These are phyloP conservation scores for Amblyteles armatorius DNA, from an alignment of 2,888 invertebrate genomes.

Conservation along the genomic window DNA sequence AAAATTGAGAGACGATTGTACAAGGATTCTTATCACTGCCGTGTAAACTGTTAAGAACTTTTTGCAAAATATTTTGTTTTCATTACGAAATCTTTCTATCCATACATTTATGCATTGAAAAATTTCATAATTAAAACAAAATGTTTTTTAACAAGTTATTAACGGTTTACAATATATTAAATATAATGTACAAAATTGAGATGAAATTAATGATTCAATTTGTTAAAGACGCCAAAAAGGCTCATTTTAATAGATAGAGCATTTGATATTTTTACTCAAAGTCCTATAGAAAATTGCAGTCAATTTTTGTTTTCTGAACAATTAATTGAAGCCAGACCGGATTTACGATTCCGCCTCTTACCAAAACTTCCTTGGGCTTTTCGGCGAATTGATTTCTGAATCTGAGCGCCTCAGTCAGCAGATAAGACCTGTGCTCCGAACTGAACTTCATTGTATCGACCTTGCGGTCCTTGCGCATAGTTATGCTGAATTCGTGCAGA, in stretches of 20 bases:
- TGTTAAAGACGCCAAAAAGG: background rate
- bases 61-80: background rate
- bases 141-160: background rate
- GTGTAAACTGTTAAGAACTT: background rate
- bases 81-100: too few species aligned
- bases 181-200: background rate
- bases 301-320: background rate
- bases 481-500: slow-evolving; percentile 91
- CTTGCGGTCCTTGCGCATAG: slow-evolving; percentile 96
- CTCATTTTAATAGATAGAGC: background rate
- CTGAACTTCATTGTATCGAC: slow-evolving; percentile 98
- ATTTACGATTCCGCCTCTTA: slow-evolving; percentile 84
- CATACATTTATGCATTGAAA: background rate
- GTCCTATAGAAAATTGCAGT: background rate
- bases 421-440: slow-evolving; percentile 96
- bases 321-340: background rate
- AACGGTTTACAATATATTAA: background rate
- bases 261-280: background rate
- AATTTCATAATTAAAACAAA: slow-evolving; percentile 1
- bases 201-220: too few species aligned
- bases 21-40: slow-evolving; percentile 13
- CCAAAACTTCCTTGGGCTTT: slow-evolving; percentile 91
- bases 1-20: slow-evolving; percentile 24
- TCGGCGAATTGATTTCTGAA: slow-evolving; percentile 93
- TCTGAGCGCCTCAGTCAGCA: slow-evolving; percentile 96